A percentile compares a stretch with the other conserved stretches of the same genome.
Evolutionary conservation across 64 coral and sea anemone genomes (phyloP).

Genomic region (Pocillopora damicornis): DNA sequence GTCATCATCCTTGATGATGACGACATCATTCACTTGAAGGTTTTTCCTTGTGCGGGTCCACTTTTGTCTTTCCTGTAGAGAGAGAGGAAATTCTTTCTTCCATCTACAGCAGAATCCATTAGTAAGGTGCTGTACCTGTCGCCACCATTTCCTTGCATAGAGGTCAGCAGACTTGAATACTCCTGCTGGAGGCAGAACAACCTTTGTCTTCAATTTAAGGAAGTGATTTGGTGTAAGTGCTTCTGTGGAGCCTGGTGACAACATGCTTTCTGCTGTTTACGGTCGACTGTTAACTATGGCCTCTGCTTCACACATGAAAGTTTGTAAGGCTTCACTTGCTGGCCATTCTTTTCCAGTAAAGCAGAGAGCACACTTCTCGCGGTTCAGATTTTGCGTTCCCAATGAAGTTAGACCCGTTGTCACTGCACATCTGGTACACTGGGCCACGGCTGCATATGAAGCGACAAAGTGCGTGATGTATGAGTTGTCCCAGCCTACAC

Average conservation of each 20-base stretch:
- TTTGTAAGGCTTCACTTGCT: not conserved
- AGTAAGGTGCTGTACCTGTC: not conserved
- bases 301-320: not conserved
- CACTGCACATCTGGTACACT: too few relatives aligned
- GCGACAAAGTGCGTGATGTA: not conserved
- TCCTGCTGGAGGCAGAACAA: not conserved
- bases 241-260: not conserved
- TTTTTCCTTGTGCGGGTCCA: conserved; percentile 21
- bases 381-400: not conserved
- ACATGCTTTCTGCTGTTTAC: not conserved
- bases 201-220: conserved; percentile 19
- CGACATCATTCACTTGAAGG: conserved; percentile 18
- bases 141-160: not conserved
- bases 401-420: too few relatives aligned
- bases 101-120: not conserved
- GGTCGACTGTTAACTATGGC: not conserved
- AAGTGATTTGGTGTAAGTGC: conserved; percentile 18
- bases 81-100: not conserved
- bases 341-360: not conserved
- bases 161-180: not conserved
- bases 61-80: conserved; percentile 6
- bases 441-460: too few relatives aligned
- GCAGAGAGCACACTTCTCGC: not conserved
- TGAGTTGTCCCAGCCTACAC: not conserved
- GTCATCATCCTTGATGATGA: conserved; percentile 30